A percentile compares a stretch with the other conserved stretches of the same genome.
Evolutionary conservation across 1,140 invertebrate genomes (phyloP).

Genomic region (Heliconius himera): DNA sequence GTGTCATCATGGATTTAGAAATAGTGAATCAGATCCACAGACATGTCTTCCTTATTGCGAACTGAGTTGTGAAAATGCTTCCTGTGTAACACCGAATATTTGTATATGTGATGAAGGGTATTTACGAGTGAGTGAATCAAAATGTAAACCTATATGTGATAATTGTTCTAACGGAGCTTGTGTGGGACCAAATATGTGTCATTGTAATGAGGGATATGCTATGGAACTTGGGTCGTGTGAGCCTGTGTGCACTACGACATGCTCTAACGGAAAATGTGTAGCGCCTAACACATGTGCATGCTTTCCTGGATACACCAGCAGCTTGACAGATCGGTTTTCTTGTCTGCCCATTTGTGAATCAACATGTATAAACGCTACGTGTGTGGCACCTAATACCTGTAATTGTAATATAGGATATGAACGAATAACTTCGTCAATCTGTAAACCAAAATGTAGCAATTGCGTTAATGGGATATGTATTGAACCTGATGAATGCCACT

Average conservation of each 20-base stretch:
- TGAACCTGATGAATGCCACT: slow-evolving; percentile 28
- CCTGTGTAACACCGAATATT: slow-evolving; percentile 36
- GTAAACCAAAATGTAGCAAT: slow-evolving; percentile 15
- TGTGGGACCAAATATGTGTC: slow-evolving; percentile 29
- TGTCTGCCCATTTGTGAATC: slow-evolving; percentile 5
- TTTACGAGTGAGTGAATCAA: background rate
- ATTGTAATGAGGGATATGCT: slow-evolving; percentile 33
- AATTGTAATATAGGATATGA: slow-evolving; percentile 27
- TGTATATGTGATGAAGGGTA: slow-evolving; percentile 38
- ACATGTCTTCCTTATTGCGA: slow-evolving; percentile 29
- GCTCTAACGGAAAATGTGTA: slow-evolving; percentile 36
- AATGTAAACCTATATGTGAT: slow-evolving; percentile 25
- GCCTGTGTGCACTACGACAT: slow-evolving; percentile 29
- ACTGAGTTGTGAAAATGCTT: slow-evolving; percentile 35
- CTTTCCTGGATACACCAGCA: background rate
- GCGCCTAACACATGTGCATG: slow-evolving; percentile 31
- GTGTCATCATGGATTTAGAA: slow-evolving; percentile 54
- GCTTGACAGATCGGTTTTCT: background rate
- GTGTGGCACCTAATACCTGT: slow-evolving; percentile 24
- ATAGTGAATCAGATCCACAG: background rate
- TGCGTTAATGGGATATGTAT: slow-evolving; percentile 55
- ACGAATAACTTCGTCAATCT: background rate
- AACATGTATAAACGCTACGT: slow-evolving; percentile 24
- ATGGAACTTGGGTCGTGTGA: slow-evolving; percentile 28
- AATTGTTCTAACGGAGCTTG: slow-evolving; percentile 31